phyloP scores from a whole-genome alignment of 2,113 vertebrate species.

The Tinamus guttatus region DNA sequence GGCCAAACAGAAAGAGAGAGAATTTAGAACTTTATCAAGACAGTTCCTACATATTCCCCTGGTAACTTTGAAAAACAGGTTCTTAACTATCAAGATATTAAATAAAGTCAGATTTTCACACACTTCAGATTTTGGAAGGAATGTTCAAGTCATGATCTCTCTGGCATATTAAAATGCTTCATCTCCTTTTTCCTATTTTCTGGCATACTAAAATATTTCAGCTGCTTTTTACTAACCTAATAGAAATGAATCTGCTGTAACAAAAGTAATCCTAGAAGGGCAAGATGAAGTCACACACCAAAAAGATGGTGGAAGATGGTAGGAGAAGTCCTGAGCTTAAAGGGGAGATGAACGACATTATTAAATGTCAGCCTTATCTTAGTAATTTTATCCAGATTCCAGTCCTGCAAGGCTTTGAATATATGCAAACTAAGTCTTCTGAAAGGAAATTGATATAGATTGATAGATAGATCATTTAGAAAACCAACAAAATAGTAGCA shows the following conservation, averaged over 20 bases:
- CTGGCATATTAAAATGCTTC: background rate
- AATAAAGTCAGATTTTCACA: background rate
- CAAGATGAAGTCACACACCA: background rate
- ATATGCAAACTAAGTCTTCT: background rate
- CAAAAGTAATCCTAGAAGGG: background rate
- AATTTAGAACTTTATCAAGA: background rate
- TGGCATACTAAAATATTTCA: background rate
- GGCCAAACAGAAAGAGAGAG: background rate
- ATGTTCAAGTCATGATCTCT: background rate
- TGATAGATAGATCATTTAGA: background rate
- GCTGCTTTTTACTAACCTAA: background rate
- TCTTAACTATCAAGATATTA: background rate
- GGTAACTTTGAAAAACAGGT: background rate
- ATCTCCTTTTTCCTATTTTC: background rate
- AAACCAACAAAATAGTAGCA: background rate
- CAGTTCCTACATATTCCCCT: background rate
- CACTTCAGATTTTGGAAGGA: background rate
- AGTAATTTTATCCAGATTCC: conserved; percentile 2
- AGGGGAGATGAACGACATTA: background rate
- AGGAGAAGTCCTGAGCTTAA: background rate
- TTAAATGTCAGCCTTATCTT: conserved; percentile 13
- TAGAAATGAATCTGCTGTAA: background rate
- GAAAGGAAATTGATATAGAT: background rate
- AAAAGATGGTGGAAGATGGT: background rate
- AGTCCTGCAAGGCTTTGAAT: background rate